Evolutionary conservation across 1,140 invertebrate genomes (phyloP), one percentile per base, ranked within the genome.

Genomic region (Ceratosolen fusciceps): DNA sequence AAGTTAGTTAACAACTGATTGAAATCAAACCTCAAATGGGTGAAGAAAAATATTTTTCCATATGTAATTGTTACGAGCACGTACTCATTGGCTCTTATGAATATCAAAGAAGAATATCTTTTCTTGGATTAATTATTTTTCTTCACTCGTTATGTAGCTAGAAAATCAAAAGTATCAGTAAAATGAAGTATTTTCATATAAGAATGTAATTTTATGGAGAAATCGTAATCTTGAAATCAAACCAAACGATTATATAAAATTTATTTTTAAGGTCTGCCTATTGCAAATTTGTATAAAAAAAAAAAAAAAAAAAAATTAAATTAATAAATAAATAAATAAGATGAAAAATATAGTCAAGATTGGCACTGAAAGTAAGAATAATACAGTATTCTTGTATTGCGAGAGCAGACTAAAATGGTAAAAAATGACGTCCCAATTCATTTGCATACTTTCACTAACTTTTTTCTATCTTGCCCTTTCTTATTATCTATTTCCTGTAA

Each of bases 331-430:
- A n/a, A n/a, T n/a, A n/a, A n/a, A n/a, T n/a, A n/a, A n/a, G n/a
- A n/a, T n/a, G n/a, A n/a, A n/a, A n/a, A n/a, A n/a, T n/a, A n/a
- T n/a, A n/a, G n/a, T 73, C 34, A 73, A 39, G 31, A 56, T 73
- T 65, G 12, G 49, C 67, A 56, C 52, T 65, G 43, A 43, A 65
- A 65, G 37, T 7, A 54, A 19, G n/a, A 73, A 52, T 67, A 39
- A 49, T 56, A 43, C 58, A 14, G 47, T 67, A 84, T 77, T 56
- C 77, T 70, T 43, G 77, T 76, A 82, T 56, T 81, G 68, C 82
- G 81, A 83, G 83, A 87, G 87, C 87, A 87, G 86, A 87, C 86
- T 88, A 87, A 88, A 88, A 81, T 88, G 86, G 86, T 86, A 80
- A 62, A 71, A 82, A 83, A 77, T 85, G 82, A 84, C 84, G 80